phyloP scores from a whole-genome alignment of 2,113 vertebrate genomes.

The Coryphaenoides rupestris region DNA sequence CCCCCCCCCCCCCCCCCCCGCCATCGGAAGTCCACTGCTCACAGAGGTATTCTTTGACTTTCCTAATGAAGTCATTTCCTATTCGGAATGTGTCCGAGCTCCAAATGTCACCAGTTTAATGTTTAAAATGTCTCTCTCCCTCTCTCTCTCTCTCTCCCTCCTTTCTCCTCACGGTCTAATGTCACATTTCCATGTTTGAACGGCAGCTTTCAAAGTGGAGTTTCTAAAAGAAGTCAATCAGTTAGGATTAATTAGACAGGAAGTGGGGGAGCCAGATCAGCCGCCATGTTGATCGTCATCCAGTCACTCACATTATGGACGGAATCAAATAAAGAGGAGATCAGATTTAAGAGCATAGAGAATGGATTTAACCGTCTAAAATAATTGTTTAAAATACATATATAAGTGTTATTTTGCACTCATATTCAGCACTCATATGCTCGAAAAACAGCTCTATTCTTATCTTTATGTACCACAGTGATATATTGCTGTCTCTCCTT shows the following conservation, averaged over 20 bases:
- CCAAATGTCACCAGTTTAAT: conserved; percentile 56
- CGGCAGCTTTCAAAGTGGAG: conserved; percentile 44
- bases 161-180: conserved; percentile 57
- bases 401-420: no score
- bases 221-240: conserved; percentile 49
- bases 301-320: conserved; percentile 47
- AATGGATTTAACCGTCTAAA: no score
- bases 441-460: no score
- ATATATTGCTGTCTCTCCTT: no score
- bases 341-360: conserved; percentile 17
- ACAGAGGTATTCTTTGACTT: conserved; percentile 45
- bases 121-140: no score
- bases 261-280: conserved; percentile 24
- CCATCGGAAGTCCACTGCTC: conserved; percentile 24
- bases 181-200: conserved; percentile 74
- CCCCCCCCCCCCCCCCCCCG: conserved; percentile 5
- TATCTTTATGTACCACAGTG: no score
- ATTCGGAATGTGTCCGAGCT: conserved; percentile 53
- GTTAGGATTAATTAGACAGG: conserved; percentile 65
- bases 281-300: conserved; percentile 42
- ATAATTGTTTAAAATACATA: no score
- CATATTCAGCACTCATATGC: no score
- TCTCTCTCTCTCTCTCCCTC: no score
- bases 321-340: conserved; percentile 19
- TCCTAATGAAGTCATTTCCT: conserved; percentile 69